These are phyloP conservation scores for Cygnus olor DNA, from an alignment of 2,797 vertebrate species.

Conservation along the genomic window DNA sequence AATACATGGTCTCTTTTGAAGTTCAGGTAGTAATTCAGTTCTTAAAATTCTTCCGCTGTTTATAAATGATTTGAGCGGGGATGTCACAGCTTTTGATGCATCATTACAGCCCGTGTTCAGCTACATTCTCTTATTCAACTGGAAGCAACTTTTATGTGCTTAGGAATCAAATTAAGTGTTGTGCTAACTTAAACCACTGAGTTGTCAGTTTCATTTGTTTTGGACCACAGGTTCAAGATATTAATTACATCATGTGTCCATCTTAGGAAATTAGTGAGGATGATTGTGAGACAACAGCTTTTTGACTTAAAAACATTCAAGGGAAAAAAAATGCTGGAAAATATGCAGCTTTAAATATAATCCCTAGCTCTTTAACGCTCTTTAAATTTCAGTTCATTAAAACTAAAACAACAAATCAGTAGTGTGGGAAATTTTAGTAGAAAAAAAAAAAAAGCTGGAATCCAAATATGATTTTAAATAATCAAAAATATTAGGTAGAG, in stretches of 20 bases:
- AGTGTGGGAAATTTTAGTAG: background rate
- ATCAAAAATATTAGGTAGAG: background rate
- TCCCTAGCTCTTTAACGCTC: background rate
- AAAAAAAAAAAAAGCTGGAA: background rate
- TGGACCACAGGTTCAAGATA: background rate
- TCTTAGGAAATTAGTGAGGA: background rate
- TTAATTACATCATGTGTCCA: background rate
- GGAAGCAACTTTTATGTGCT: background rate
- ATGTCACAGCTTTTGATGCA: constrained; percentile 60
- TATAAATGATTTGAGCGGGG: constrained; percentile 56
- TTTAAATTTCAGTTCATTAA: background rate
- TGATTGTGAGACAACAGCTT: background rate
- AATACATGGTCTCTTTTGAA: constrained; percentile 56
- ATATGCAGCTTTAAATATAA: background rate
- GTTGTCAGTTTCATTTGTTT: background rate
- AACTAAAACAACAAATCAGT: background rate
- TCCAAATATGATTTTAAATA: background rate
- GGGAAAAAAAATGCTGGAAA: background rate
- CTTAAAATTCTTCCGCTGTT: constrained; percentile 61
- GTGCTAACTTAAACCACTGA: background rate
- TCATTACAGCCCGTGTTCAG: constrained; percentile 4
- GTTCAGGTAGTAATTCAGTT: constrained; percentile 63
- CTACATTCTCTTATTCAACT: constrained; percentile 9
- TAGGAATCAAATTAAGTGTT: constrained; percentile 6
- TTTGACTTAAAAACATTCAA: background rate